A percentile compares a stretch with the other conserved stretches of the same genome.
These are phyloP conservation scores for Camponotus fellah DNA, from an alignment of 2,888 invertebrate species.

Conservation along the genomic window DNA sequence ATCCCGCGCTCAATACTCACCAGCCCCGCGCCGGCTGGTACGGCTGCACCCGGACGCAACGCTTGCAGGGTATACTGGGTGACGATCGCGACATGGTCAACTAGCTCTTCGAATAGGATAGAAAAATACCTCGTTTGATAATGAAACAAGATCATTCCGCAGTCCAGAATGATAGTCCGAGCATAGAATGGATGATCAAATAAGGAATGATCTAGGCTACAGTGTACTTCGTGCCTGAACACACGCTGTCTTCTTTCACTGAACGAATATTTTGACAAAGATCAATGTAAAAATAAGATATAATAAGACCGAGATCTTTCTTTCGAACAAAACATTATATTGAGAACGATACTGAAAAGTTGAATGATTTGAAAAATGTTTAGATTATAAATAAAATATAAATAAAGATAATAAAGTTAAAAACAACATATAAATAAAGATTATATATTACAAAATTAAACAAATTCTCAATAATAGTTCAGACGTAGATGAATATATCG, in stretches of 20 bases:
- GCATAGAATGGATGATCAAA: not conserved
- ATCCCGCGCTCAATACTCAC: constrained; percentile 74
- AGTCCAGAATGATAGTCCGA: not conserved
- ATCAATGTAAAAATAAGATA: not conserved
- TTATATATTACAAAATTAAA: not conserved
- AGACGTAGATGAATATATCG: constrained; percentile 19
- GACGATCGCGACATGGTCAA: constrained; percentile 48
- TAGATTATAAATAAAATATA: not conserved
- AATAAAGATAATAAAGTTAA: too few relatives aligned
- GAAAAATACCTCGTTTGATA: not conserved
- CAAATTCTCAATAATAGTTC: constrained; percentile 13
- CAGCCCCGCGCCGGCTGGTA: constrained; percentile 72
- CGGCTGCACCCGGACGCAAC: constrained; percentile 64
- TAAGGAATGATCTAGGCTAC: not conserved
- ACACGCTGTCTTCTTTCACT: not conserved
- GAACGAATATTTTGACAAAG: constrained; percentile 10
- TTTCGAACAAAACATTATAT: not conserved
- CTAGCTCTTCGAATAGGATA: constrained; percentile 8
- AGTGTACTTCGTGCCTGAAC: not conserved
- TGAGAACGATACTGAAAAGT: not conserved
- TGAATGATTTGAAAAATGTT: not conserved
- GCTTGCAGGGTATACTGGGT: constrained; percentile 54
- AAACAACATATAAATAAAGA: not conserved
- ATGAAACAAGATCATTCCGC: not conserved
- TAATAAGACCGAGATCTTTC: not conserved